These are phyloP conservation scores for Crematogaster levior DNA, from an alignment of 2,888 invertebrate species.

Conservation along the genomic window DNA sequence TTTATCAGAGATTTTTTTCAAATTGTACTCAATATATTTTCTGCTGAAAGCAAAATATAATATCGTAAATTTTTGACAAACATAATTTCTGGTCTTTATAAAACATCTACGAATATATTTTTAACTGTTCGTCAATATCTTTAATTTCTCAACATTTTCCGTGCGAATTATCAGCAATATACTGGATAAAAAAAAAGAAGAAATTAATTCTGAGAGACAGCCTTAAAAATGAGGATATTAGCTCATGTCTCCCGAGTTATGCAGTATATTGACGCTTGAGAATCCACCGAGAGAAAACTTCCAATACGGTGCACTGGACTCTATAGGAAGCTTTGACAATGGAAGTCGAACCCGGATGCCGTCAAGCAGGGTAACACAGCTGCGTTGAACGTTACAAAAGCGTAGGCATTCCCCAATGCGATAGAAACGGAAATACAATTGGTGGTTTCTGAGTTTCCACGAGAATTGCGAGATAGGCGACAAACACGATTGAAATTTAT, in stretches of 20 bases:
- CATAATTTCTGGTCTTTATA: neutral
- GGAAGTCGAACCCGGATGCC: slow-evolving; percentile 60
- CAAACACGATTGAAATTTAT: neutral
- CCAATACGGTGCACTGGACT: slow-evolving; percentile 64
- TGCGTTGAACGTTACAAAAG: slow-evolving; percentile 46
- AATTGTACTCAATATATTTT: neutral
- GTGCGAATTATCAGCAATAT: slow-evolving; percentile 54
- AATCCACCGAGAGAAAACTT: slow-evolving; percentile 67
- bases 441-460: neutral
- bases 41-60: neutral
- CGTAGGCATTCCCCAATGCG: slow-evolving; percentile 14
- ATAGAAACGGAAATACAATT: slow-evolving; percentile 40
- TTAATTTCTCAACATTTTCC: neutral
- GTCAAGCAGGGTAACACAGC: slow-evolving; percentile 56
- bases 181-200: slow-evolving; percentile 66
- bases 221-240: slow-evolving; percentile 50
- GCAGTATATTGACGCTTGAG: slow-evolving; percentile 55
- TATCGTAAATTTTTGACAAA: neutral
- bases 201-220: slow-evolving; percentile 59
- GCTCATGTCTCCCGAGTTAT: slow-evolving; percentile 62
- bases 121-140: neutral
- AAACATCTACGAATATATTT: neutral
- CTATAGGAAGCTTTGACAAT: slow-evolving; percentile 69
- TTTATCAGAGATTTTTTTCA: neutral
- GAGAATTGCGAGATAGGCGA: slow-evolving; percentile 10